Conservation (phyloP, 2,888 invertebrate species). For the Callinectes sapidus region DNA sequence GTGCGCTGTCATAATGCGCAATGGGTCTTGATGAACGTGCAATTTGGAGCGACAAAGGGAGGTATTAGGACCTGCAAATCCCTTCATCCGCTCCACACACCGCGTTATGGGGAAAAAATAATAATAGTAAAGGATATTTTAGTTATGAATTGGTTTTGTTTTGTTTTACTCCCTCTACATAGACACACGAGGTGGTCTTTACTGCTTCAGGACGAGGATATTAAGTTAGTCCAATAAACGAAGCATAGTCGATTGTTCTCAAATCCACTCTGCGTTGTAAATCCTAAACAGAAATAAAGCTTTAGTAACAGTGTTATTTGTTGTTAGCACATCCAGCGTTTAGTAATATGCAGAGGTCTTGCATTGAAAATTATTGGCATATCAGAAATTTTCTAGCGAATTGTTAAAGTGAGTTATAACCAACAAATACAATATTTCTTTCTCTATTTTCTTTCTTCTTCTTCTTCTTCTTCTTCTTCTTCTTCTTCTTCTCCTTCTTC, state of each 20-base stretch:
- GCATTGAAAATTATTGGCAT: neutral
- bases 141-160: neutral
- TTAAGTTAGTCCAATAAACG: neutral
- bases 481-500: too few relatives aligned
- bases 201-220: neutral
- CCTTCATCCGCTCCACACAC: neutral
- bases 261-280: neutral
- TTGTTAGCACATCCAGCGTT: neutral
- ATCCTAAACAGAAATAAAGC: neutral
- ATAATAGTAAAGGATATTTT: neutral
- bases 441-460: neutral
- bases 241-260: neutral
- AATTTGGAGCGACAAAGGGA: neutral
- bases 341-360: neutral
- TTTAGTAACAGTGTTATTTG: neutral
- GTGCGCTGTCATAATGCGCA: neutral
- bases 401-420: neutral
- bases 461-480: too few relatives aligned
- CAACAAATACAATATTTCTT: neutral
- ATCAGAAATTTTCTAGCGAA: neutral
- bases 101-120: neutral
- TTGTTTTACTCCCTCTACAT: neutral
- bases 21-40: slow-evolving; percentile 13
- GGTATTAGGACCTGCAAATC: slow-evolving; percentile 27
- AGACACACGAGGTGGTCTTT: neutral